Evolutionary conservation across 2,797 vertebrate species (phyloP).

Genomic region (Karalla daura): DNA sequence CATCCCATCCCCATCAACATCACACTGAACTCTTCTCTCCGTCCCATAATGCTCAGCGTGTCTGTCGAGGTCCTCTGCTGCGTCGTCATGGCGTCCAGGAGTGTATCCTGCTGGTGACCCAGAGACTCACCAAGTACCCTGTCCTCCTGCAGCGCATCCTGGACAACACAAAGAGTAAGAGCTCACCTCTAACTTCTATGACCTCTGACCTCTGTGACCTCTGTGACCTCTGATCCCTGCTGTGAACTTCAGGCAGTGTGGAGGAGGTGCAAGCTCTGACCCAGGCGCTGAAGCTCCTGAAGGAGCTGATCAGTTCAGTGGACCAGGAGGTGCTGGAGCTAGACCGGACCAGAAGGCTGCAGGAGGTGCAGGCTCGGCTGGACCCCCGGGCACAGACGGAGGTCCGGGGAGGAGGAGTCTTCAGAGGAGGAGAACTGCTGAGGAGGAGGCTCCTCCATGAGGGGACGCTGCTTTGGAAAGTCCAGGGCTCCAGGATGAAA

Average conservation of each 20-base stretch:
- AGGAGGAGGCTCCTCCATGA: constrained; percentile 90
- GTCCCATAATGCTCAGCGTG: constrained; percentile 80
- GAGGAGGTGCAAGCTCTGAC: constrained; percentile 83
- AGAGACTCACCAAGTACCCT: constrained; percentile 95
- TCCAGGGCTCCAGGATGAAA: constrained; percentile 89
- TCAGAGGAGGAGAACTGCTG: constrained; percentile 88
- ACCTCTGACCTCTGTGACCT: neutral
- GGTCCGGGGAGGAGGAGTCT: constrained; percentile 79
- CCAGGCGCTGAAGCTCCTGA: constrained; percentile 80
- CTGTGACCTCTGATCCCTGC: neutral
- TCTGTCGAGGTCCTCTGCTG: constrained; percentile 86
- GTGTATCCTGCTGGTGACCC: constrained; percentile 94
- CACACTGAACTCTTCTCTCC: too few relatives aligned
- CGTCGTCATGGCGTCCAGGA: constrained; percentile 93
- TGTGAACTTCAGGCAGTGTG: constrained; percentile 80
- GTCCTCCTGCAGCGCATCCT: constrained; percentile 92
- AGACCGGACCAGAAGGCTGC: constrained; percentile 87
- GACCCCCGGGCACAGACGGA: constrained; percentile 85
- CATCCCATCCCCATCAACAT: too few relatives aligned
- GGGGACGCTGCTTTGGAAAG: constrained; percentile 90
- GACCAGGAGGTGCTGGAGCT: constrained; percentile 89
- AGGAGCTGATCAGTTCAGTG: constrained; percentile 87
- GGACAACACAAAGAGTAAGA: constrained; percentile 92
- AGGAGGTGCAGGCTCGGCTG: constrained; percentile 89
- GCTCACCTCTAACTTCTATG: too few relatives aligned